These are phyloP conservation scores for Artemia sinica DNA, from an alignment of 2,888 invertebrate species.

Conservation along the genomic window DNA sequence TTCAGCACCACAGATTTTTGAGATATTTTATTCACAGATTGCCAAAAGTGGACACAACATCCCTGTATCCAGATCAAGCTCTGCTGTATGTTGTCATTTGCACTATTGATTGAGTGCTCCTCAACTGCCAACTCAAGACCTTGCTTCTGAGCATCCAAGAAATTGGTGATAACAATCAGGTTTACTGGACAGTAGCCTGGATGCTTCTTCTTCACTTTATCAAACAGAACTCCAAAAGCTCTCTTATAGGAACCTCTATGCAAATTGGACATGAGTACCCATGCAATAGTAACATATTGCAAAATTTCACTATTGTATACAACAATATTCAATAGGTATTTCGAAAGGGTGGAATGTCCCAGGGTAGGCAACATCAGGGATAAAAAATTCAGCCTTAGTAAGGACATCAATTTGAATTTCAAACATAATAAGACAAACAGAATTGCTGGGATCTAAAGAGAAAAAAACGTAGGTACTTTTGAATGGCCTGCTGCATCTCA, in stretches of 20 bases:
- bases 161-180: constrained; percentile 2
- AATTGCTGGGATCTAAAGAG: not conserved
- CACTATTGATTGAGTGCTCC: not conserved
- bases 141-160: not conserved
- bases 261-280: not conserved
- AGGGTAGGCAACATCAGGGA: not conserved
- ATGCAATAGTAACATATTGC: not conserved
- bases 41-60: not conserved
- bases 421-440: not conserved
- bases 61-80: not conserved
- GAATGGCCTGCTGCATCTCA: not conserved
- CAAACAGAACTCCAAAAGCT: not conserved
- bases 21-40: not conserved
- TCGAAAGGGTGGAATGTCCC: not conserved
- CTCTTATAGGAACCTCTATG: not conserved
- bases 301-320: not conserved
- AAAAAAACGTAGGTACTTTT: not conserved
- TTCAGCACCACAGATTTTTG: not conserved
- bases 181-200: not conserved
- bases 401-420: not conserved
- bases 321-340: not conserved
- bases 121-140: not conserved
- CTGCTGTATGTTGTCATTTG: not conserved
- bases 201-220: not conserved
- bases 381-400: not conserved